A percentile compares a stretch with the other conserved stretches of the same genome.
phyloP scores from a whole-genome alignment of 2,888 invertebrate species.

The Amiota minor region DNA sequence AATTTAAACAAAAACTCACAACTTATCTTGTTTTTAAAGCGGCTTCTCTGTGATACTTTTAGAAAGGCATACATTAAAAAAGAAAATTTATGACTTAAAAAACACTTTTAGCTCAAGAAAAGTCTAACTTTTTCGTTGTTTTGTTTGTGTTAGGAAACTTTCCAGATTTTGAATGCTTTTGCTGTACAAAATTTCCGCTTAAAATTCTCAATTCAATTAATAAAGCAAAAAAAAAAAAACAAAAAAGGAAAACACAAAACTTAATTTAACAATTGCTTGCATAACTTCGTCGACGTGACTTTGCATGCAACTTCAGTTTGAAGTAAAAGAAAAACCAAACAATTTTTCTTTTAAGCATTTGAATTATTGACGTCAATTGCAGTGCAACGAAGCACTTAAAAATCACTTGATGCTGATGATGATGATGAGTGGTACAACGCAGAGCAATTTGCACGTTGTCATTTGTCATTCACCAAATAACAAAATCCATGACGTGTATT shows the following conservation, averaged over 20 bases:
- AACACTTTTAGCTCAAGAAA: too few species aligned
- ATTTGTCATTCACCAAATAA: not conserved
- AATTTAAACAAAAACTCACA: too few species aligned
- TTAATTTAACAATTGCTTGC: too few species aligned
- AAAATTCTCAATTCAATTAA: not conserved
- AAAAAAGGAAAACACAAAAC: too few species aligned
- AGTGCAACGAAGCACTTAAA: not conserved
- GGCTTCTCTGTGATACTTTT: too few species aligned
- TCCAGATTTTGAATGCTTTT: slow-evolving; percentile 4
- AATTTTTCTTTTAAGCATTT: not conserved
- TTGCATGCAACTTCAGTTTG: not conserved
- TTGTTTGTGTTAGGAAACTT: slow-evolving; percentile 7
- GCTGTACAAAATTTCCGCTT: not conserved
- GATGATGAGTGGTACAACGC: slow-evolving; percentile 2
- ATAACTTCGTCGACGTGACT: not conserved
- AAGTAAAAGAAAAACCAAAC: too few species aligned
- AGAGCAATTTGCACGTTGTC: not conserved
- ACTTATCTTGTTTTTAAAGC: too few species aligned
- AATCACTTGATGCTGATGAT: not conserved
- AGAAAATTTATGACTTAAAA: too few species aligned
- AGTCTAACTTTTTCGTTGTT: not conserved
- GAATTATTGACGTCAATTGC: slow-evolving; percentile 10
- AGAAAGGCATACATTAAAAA: too few species aligned
- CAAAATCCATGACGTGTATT: not conserved
- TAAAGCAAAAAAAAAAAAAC: too few species aligned